These are phyloP conservation scores for Bradysia coprophila DNA, from an alignment of 1,140 invertebrate genomes.

Conservation along the genomic window DNA sequence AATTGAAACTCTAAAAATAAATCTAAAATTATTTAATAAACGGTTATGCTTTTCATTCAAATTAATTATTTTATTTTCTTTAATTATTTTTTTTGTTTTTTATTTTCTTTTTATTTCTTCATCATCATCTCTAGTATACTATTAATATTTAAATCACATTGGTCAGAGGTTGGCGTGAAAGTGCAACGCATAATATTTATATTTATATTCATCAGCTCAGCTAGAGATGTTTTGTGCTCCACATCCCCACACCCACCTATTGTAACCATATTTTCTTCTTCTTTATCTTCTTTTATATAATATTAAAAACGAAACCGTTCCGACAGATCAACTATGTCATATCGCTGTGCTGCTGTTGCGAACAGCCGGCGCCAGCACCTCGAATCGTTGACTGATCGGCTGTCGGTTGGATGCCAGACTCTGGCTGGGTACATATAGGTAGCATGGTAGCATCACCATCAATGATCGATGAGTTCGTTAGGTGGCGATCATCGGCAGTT, in stretches of 20 bases:
- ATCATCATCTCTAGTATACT: no score
- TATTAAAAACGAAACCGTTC: no score
- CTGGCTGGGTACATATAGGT: constrained; percentile 22
- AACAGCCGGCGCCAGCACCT: constrained; percentile 10
- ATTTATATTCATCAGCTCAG: background rate
- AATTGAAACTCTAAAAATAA: no score
- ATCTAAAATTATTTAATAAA: no score
- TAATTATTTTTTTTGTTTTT: no score
- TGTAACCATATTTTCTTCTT: no score
- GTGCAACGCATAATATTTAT: background rate
- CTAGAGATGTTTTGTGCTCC: background rate
- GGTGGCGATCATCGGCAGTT: background rate
- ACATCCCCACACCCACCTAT: background rate
- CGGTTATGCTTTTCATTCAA: no score
- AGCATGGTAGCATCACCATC: constrained; percentile 16
- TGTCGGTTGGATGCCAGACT: constrained; percentile 8
- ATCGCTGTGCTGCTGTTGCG: background rate
- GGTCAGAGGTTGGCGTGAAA: background rate
- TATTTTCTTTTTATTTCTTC: no score
- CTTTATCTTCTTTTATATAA: no score
- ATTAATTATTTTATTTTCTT: no score
- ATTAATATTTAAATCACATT: background rate
- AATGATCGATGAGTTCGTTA: constrained; percentile 9
- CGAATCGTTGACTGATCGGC: constrained; percentile 3
- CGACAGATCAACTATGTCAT: background rate